phyloP scores from a whole-genome alignment of 2,113 vertebrate species.

The Neopipo cinnamomea region DNA sequence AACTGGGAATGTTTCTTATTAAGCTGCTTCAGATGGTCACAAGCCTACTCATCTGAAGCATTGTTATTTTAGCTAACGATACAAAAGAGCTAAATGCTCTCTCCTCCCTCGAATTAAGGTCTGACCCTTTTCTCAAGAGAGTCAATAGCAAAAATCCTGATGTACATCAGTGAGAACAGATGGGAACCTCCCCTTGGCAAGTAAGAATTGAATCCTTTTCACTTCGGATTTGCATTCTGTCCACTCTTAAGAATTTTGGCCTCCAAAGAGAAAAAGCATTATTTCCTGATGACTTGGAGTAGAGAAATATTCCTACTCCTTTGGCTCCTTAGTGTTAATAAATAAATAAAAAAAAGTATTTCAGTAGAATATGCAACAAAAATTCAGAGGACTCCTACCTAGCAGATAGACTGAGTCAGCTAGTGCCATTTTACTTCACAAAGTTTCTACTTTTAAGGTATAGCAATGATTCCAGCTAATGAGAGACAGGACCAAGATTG shows the following conservation, averaged over 20 bases:
- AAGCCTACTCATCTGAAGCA: neutral
- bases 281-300: neutral
- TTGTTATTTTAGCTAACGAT: neutral
- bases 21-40: neutral
- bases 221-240: constrained; percentile 13
- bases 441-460: neutral
- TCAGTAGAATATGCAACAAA: neutral
- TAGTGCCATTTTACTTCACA: neutral
- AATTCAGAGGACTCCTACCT: neutral
- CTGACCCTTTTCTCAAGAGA: neutral
- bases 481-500: neutral
- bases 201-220: neutral
- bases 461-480: neutral
- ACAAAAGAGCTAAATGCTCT: neutral
- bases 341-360: neutral
- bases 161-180: neutral
- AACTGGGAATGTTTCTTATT: neutral
- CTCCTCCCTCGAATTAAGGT: neutral
- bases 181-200: constrained; percentile 4
- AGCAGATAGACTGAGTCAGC: neutral
- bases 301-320: neutral
- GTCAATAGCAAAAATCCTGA: neutral
- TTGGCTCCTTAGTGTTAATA: neutral
- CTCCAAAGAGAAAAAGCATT: constrained; percentile 12
- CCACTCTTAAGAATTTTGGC: neutral